Evolutionary conservation across 92 coral and sea anemone species (phyloP), one percentile per base, ranked within the genome.

Genomic region (Anthopleura xanthogrammica): DNA sequence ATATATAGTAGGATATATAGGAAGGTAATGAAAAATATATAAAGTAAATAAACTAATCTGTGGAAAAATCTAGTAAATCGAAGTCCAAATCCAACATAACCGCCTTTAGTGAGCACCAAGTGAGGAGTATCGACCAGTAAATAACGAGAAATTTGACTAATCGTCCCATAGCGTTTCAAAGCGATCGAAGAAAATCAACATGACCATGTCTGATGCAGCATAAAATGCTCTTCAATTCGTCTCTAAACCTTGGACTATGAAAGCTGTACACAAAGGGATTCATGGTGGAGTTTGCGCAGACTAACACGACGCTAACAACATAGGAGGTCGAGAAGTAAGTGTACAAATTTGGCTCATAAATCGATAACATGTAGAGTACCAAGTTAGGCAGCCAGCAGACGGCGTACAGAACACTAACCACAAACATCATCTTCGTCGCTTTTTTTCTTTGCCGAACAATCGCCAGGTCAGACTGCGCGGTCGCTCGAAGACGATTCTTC

Each of bases 201-300:
- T 85, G 62, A 4, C 86, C 68, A 41, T 88, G 88, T 39, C 41
- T 54, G 16, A 55, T 81, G 77, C 94, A 90, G 50, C 89, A 84
- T 12, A 93, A 55, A 20, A 90, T 66, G 66, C 80, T 81, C 84
- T 46, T 86, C 7, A 93, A 79, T 55, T 93, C 93, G 40, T 87
- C 83, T 36, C 94, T 88, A 66, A 91, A 91, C 89, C 90, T 85
- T 24, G 90, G 77, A 56, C 97, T 93, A 82, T 93, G 95, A 19
- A 93, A 90, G 19, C 91, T 88, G 74, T 93, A 93, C 23, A 93
- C 90, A 17, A 93, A 91, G 17, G 97, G 97, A 77, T 93, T 93
- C 90, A 93, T 89, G 42, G 97, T 79, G 9, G 97, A 91, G 81
- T 93, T 93, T 17, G 90, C 83, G 54, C 90, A 84, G 40, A 93